Base-by-base conservation (phyloP, 2,888 invertebrate genomes). In the Tipula lateralis region DNA sequence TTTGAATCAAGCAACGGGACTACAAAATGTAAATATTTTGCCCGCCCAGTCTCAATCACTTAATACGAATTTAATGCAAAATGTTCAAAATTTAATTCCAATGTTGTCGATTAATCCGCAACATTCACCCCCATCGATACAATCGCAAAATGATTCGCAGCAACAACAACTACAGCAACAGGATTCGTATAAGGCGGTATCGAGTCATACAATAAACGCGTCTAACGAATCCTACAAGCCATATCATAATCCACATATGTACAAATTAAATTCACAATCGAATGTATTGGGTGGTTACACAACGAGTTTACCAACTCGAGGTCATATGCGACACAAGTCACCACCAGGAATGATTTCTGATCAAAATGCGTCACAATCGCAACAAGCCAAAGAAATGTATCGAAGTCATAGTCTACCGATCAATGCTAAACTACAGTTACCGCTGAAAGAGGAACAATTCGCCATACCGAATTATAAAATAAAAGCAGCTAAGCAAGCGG, bases 391-490 rank as follows among this genome's bases (percentile, higher is more conserved):
- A 85, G 93, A 93, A 87, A 93, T 92, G 89, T 92, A 91, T 88
- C 91, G 93, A 66, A 93, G 93, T 86, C 93, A 93, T 88, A 93
- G 93, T 87, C 87, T 93, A 87, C 93, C 93, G 16, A 88, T 93
- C 32, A 93, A 93, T 88, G 91, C 92, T 84, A 92, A 93, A 87
- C 89, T 93, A 12, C 88, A 89, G 84, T 89, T 89, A 85, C 86
- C 88, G 3, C 87, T 87, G 84, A 86, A 88, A 86, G 86, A 88
- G 44, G 89, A 89, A 83, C 89, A 88, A 84, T 90, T 90, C 85
- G 89, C 87, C 7, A 88, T 89, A 84, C 90, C 90, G 16, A 90
- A 89, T 84, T 89, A 89, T 85, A 88, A 89, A 84, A 87, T 87
- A 5, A 89, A 88, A 85, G 85, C 85, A 12, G 30, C 36, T 82